phyloP scores from a whole-genome alignment of 2,797 vertebrate genomes.

The Morus bassanus region DNA sequence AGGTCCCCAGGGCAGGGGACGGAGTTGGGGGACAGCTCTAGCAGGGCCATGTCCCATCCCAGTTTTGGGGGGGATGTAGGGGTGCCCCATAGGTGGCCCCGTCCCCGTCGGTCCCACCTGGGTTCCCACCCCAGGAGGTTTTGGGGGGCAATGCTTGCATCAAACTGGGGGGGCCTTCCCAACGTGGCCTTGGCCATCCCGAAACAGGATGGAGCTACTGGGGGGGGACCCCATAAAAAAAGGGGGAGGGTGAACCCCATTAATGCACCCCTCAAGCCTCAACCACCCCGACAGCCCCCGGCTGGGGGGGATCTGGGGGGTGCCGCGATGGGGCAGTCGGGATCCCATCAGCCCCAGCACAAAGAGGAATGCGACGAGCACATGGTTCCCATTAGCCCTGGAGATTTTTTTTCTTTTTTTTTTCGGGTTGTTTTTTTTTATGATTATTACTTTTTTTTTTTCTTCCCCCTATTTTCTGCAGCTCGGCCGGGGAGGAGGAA shows the following conservation, averaged over 20 bases:
- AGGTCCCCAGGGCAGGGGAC: background rate
- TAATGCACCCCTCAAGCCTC: background rate
- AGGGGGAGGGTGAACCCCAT: background rate
- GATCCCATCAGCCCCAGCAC: constrained; percentile 43
- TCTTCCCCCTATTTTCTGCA: background rate
- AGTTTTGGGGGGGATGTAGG: background rate
- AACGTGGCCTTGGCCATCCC: background rate
- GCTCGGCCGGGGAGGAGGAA: background rate
- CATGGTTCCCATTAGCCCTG: constrained; percentile 64
- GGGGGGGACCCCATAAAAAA: background rate
- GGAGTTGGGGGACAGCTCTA: background rate
- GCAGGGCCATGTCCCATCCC: background rate
- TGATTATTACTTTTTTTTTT: background rate
- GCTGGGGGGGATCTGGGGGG: background rate
- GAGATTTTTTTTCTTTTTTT: background rate
- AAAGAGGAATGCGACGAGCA: constrained; percentile 66
- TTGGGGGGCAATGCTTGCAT: background rate
- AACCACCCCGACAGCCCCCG: accelerated
- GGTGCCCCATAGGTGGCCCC: background rate
- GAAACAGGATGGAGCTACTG: background rate
- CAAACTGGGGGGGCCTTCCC: background rate
- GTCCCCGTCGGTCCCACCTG: background rate
- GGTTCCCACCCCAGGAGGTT: background rate
- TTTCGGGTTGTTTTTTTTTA: background rate
- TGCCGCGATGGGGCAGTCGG: background rate